Base-by-base conservation (phyloP, 2,113 vertebrate genomes). In the Columba janthina region DNA sequence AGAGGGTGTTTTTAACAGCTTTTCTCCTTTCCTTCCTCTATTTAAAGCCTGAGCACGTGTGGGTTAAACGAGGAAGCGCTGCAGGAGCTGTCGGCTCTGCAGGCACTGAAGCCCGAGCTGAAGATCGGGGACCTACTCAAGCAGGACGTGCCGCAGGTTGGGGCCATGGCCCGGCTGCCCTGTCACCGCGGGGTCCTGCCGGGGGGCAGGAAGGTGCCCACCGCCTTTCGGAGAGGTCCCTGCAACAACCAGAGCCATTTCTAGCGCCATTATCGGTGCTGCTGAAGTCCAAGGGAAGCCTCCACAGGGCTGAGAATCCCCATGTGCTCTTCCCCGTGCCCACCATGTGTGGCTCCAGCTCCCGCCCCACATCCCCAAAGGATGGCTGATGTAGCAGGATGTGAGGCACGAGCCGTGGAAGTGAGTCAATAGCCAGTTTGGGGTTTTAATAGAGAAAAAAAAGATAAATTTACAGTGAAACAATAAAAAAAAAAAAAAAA, bases 361-460 rank as follows among this genome's bases (percentile, higher is more conserved):
- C 25, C 57, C 24, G 14, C 15, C 38, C 11, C 15, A 1, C 1
- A 0, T 34, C 17, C 31, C 50, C 4, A 0, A 2, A 25, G 22
- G 4, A 6, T 12, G 19, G 5, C 26, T 11, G 34, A 28, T 2
- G 6, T 3, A 8, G 18, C 18, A 0, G 0, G 18, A 5, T 32
- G 19, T 0, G 1, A 64, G 6, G 2, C 5, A 8, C 32, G 44
- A 50, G 25, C 56, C 5, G 10, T 7, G 10, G 5, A 2, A 20
- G 1, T 0, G 9, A 56, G 1, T 4, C 5, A 46, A 25, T 31
- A 25, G 8, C 5, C n/a, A 48, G 1, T 17, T 44, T 62, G 2
- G 9, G 1, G 1, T 5, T 94, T 85, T 90, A 90, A 67, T 90
- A 34, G 2, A 58, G 20, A 74, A 9, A 24, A 26, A 32, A 38